Evolutionary conservation across 2,888 invertebrate genomes (phyloP).

Genomic region (Aphrophora alni): DNA sequence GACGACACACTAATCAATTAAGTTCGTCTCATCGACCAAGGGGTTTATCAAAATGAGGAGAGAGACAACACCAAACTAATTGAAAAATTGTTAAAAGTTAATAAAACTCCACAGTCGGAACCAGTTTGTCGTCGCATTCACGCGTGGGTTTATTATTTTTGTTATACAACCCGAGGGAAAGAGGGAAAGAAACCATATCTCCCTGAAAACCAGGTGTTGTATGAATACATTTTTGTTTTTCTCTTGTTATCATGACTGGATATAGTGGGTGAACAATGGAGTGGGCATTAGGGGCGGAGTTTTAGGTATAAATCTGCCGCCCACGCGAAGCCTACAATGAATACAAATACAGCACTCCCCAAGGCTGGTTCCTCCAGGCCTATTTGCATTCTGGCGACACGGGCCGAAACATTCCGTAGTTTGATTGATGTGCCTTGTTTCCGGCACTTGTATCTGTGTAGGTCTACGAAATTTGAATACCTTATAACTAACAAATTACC

Average conservation of each 20-base stretch:
- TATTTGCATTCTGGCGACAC: slow-evolving; percentile 6
- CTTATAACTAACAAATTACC: too few relatives aligned
- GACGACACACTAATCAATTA: too few relatives aligned
- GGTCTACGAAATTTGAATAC: too few relatives aligned
- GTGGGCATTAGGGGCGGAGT: neutral
- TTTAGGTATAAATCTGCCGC: neutral
- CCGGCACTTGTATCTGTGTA: too few relatives aligned
- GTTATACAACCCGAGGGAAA: neutral
- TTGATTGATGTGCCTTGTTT: too few relatives aligned
- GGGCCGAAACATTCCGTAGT: neutral
- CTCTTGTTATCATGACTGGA: neutral
- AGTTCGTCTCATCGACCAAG: too few relatives aligned
- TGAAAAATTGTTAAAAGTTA: too few relatives aligned
- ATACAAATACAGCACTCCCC: slow-evolving; percentile 6
- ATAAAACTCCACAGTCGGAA: neutral
- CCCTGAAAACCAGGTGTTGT: slow-evolving; percentile 3
- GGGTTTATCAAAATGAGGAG: too few relatives aligned
- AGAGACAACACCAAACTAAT: too few relatives aligned
- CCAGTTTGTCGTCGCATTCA: neutral
- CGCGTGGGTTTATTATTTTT: neutral
- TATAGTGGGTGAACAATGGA: slow-evolving; percentile 7
- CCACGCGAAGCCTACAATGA: too few relatives aligned
- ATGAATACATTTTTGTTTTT: slow-evolving; percentile 2
- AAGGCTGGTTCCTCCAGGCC: neutral
- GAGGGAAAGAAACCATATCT: neutral